Evolutionary conservation across 30 jellyfish, hydroid and myxozoan species (phyloP).

Genomic region (Cassiopea xamachana): DNA sequence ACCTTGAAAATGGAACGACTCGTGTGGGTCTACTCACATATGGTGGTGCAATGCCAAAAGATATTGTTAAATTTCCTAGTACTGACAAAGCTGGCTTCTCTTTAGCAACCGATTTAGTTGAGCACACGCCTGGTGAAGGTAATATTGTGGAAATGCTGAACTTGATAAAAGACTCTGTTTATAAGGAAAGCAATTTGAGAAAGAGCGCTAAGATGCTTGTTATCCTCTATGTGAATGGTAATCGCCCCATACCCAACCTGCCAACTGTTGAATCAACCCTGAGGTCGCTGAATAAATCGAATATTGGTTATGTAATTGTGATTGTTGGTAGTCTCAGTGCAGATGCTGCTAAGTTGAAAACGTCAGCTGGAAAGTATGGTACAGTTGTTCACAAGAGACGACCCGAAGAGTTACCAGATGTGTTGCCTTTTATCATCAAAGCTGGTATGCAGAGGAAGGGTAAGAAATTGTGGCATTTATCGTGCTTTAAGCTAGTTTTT

Average conservation of each 20-base stretch:
- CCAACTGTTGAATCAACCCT: constrained; percentile 18
- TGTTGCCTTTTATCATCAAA: constrained; percentile 46
- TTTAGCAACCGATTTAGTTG: constrained; percentile 25
- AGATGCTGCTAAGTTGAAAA: neutral
- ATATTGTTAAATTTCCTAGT: constrained; percentile 5
- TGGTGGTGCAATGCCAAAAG: neutral
- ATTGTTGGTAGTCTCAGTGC: constrained; percentile 4
- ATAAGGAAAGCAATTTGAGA: neutral
- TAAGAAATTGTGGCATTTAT: neutral
- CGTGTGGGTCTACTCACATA: constrained; percentile 54
- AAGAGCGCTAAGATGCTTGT: constrained; percentile 37
- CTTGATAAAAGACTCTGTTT: constrained; percentile 18
- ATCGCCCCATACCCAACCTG: neutral
- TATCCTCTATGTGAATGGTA: constrained; percentile 34
- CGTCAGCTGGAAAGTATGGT: constrained; percentile 40
- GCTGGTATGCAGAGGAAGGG: constrained; percentile 37
- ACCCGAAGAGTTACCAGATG: constrained; percentile 46
- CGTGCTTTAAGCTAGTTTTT: no score
- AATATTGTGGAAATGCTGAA: constrained; percentile 27
- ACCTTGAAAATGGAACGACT: constrained; percentile 25
- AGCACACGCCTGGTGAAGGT: constrained; percentile 17
- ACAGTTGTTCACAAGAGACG: neutral
- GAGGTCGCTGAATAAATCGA: constrained; percentile 30
- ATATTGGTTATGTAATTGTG: constrained; percentile 39
- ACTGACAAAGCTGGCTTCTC: constrained; percentile 25